A percentile compares a stretch with the other conserved stretches of the same genome.
These are phyloP conservation scores for Danio aesculapii DNA, from an alignment of 2,797 vertebrate species.

Conservation along the genomic window DNA sequence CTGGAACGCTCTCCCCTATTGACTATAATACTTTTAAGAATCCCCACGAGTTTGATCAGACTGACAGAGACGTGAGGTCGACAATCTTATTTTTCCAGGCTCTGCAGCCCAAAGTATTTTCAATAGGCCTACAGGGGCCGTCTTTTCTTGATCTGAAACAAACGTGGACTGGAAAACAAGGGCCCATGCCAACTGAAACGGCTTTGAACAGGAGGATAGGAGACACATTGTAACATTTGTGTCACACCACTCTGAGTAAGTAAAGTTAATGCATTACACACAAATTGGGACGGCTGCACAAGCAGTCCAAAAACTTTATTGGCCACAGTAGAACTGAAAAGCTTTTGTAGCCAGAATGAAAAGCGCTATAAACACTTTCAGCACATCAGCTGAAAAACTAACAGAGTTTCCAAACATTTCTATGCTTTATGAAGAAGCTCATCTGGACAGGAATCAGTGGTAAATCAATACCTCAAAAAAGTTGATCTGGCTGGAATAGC, in stretches of 20 bases:
- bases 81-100: conserved; percentile 48
- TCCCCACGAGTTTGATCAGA: conserved; percentile 45
- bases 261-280: conserved; percentile 4
- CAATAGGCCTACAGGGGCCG: conserved; percentile 40
- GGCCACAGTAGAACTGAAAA: background rate
- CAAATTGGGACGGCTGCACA: background rate
- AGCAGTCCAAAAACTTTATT: background rate
- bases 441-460: background rate
- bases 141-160: conserved; percentile 44
- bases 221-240: conserved; percentile 44
- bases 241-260: conserved; percentile 29
- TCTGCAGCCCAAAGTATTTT: conserved; percentile 51
- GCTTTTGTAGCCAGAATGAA: background rate
- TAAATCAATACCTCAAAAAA: conserved; percentile 6
- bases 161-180: conserved; percentile 47
- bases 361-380: background rate
- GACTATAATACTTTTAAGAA: conserved; percentile 44
- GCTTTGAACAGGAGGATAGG: conserved; percentile 36
- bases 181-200: conserved; percentile 36
- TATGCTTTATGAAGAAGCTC: background rate
- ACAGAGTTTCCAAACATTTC: background rate
- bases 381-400: background rate
- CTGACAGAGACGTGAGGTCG: conserved; percentile 53
- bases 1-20: conserved; percentile 51
- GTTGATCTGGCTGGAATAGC: conserved; percentile 7